Percentiles rank a stretch among this genome's conserved stretches.
Evolutionary conservation across 2,888 invertebrate species (phyloP).

Genomic region (Campoplex nolae): DNA sequence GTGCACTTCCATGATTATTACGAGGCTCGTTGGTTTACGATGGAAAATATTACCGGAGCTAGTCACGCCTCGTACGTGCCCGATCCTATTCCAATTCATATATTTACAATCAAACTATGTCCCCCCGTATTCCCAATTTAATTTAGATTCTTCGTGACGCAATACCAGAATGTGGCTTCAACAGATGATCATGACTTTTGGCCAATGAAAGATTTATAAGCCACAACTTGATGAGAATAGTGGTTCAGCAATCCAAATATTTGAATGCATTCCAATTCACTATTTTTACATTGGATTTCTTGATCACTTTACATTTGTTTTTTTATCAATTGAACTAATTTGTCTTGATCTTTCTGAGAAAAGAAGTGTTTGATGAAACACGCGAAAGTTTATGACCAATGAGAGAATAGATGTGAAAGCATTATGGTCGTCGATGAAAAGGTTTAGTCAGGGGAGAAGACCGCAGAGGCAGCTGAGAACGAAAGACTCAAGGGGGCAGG

Average conservation of each 20-base stretch:
- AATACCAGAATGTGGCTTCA: neutral
- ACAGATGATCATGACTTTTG: neutral
- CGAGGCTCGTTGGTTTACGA: constrained; percentile 62
- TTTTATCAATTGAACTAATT: neutral
- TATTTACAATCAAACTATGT: constrained; percentile 34
- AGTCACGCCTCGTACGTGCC: constrained; percentile 54
- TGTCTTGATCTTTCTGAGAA: neutral
- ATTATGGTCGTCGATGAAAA: constrained; percentile 73
- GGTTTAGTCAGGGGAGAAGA: constrained; percentile 62
- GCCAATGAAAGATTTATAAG: neutral
- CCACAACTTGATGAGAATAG: neutral
- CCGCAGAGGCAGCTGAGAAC: constrained; percentile 45
- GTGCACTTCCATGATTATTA: constrained; percentile 63
- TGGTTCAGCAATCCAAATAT: neutral
- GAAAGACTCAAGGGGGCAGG: constrained; percentile 78
- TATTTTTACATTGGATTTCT: neutral
- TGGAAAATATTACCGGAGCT: constrained; percentile 52
- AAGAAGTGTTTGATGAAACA: neutral
- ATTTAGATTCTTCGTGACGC: neutral
- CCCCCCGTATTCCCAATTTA: constrained; percentile 23
- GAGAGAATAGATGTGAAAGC: constrained; percentile 22
- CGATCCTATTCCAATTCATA: constrained; percentile 49
- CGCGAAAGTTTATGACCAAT: constrained; percentile 2
- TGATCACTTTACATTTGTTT: neutral
- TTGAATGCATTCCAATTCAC: neutral